Evolutionary conservation across 2,113 vertebrate species (phyloP).

Genomic region (Planiliza haematocheilus): DNA sequence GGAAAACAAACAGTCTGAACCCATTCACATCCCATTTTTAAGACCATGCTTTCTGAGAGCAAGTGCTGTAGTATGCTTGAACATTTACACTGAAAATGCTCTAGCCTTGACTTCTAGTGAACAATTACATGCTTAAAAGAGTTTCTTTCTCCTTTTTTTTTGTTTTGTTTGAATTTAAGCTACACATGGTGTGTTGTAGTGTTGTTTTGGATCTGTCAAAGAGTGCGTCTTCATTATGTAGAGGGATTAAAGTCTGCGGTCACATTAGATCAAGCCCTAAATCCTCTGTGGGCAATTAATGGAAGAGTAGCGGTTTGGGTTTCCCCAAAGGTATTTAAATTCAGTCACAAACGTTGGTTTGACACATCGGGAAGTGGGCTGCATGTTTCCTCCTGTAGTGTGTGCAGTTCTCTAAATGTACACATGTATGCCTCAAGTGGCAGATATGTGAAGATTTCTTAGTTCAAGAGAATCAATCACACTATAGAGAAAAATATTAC

Average conservation of each 20-base stretch:
- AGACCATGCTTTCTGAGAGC: too few relatives aligned
- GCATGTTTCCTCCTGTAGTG: slow-evolving; percentile 14
- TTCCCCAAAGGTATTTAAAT: slow-evolving; percentile 38
- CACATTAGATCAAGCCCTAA: slow-evolving; percentile 48
- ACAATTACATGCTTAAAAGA: neutral
- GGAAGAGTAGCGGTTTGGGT: slow-evolving; percentile 32
- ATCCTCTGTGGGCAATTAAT: slow-evolving; percentile 68
- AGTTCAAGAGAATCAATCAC: neutral
- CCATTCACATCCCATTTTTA: too few relatives aligned
- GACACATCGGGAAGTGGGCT: slow-evolving; percentile 47
- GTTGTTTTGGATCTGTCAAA: slow-evolving; percentile 53
- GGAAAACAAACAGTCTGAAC: too few relatives aligned
- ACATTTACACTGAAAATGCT: slow-evolving; percentile 7
- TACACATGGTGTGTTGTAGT: slow-evolving; percentile 5
- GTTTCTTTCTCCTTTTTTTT: neutral
- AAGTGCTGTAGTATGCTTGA: too few relatives aligned
- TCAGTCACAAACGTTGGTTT: slow-evolving; percentile 44
- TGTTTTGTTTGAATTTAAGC: neutral
- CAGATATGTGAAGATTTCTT: slow-evolving; percentile 10
- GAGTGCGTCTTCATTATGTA: slow-evolving; percentile 49
- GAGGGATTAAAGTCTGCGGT: slow-evolving; percentile 37
- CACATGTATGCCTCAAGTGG: slow-evolving; percentile 21
- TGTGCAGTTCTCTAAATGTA: slow-evolving; percentile 9
- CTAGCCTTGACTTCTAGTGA: neutral
- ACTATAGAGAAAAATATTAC: neutral